Evolutionary conservation across 2,113 vertebrate species (phyloP).

Genomic region (Hydrochoerus hydrochaeris): DNA sequence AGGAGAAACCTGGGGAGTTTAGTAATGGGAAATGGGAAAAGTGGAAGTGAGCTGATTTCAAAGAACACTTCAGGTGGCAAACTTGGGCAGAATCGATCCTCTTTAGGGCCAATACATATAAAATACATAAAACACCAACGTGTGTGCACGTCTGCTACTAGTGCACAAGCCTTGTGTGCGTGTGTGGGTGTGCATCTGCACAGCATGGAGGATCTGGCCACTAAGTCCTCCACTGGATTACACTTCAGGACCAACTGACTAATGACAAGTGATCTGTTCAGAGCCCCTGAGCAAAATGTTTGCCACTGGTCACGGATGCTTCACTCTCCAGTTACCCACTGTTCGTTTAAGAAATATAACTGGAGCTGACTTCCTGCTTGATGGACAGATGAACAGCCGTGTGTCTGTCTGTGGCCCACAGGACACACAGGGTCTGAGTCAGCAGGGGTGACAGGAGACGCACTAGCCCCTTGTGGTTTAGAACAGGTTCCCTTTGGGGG

Average conservation of each 20-base stretch:
- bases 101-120: not conserved
- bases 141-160: not conserved
- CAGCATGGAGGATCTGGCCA: not conserved
- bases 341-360: conserved; percentile 29
- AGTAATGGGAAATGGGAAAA: not conserved
- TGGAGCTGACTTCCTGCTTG: not conserved
- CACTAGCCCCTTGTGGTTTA: not conserved
- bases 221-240: conserved; percentile 36
- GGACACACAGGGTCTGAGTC: accelerated
- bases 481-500: not conserved
- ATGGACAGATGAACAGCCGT: not conserved
- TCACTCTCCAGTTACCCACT: not conserved
- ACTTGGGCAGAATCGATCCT: not conserved
- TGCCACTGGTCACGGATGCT: conserved; percentile 68
- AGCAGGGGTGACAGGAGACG: accelerated
- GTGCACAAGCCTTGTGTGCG: too few relatives aligned
- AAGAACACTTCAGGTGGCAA: not conserved
- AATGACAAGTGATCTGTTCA: conserved; percentile 72
- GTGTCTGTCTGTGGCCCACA: not conserved
- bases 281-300: conserved; percentile 64
- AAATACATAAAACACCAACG: not conserved
- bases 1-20: not conserved
- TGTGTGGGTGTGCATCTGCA: not conserved
- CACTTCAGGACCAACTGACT: conserved; percentile 73
- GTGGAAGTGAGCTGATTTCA: not conserved